Evolutionary conservation across 1,140 invertebrate genomes (phyloP), one percentile per base, ranked within the genome.

Genomic region (Diabrotica virgifera): DNA sequence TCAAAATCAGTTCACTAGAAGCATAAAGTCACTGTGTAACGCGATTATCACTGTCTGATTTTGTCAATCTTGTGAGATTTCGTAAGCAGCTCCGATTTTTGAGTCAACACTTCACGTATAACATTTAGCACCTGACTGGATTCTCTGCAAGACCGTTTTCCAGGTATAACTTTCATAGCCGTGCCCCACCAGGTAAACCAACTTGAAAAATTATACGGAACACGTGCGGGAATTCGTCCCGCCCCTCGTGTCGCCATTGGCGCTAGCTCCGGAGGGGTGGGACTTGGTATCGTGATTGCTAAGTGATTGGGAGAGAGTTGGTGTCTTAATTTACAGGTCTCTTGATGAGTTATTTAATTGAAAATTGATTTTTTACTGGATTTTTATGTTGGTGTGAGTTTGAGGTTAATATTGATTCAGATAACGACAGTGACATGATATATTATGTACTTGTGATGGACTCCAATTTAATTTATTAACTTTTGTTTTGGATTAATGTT

Each of bases 41-140:
- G 40, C 40, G 40, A n/a, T 46, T n/a, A 46, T 10, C 40, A 46
- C 40, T 10, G 24, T 24, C 24, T 10, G 40, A 46, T 46, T 46
- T 46, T 10, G 1, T 24, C 24, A 24, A 24, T 24, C 24, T 24
- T 46, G 12, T 11, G 12, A 35, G 24, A 13, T 54, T 54, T 54
- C 52, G 52, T 54, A 54, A 54, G 12, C n/a, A 10, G 7, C 12
- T 13, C 52, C 9, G 24, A 36, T 55, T 14, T 10, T 36, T 24
- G 53, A 55, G 35, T n/a, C 52, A 62, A 12, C 14, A 54, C 60
- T 54, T 38, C 62, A 61, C 60, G 51, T 38, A 50, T 67, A 62
- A 66, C 46, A 56, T 50, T 38, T 52, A 9, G 54, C 68, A 69
- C 68, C 64, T 69, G 64, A 69, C 68, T 69, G 68, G 65, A 64